Evolutionary conservation across 2,113 vertebrate species (phyloP).

Genomic region (Triplophysa rosa): DNA sequence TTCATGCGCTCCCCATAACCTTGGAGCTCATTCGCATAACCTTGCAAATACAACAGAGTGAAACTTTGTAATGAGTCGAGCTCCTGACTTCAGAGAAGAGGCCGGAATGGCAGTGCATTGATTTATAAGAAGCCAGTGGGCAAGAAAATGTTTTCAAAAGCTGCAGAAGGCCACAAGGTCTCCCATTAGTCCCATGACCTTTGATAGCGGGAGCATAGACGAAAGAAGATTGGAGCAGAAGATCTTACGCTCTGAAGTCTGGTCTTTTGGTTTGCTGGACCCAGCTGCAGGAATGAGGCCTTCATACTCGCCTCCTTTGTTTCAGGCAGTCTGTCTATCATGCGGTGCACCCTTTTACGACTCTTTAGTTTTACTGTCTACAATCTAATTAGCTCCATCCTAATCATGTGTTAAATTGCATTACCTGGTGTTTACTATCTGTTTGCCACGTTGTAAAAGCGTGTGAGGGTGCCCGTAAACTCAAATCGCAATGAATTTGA

Average conservation of each 20-base stretch:
- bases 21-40: conserved; percentile 65
- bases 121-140: conserved; percentile 74
- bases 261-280: conserved; percentile 67
- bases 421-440: conserved; percentile 74
- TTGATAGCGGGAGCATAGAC: conserved; percentile 62
- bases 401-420: conserved; percentile 73
- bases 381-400: conserved; percentile 73
- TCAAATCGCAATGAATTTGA: conserved; percentile 50
- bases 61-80: conserved; percentile 76
- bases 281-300: conserved; percentile 41
- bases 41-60: conserved; percentile 57
- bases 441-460: conserved; percentile 72
- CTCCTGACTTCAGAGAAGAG: conserved; percentile 70
- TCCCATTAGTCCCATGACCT: conserved; percentile 80
- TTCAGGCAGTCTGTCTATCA: conserved; percentile 2
- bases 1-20: neutral
- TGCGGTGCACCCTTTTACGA: conserved; percentile 56
- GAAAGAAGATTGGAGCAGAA: conserved; percentile 60
- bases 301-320: neutral
- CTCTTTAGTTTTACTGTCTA: conserved; percentile 70
- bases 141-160: conserved; percentile 70
- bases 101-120: conserved; percentile 65
- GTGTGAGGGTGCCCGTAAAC: conserved; percentile 72
- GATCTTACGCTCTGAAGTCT: conserved; percentile 59
- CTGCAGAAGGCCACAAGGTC: conserved; percentile 74